Conservation (phyloP, 2,113 vertebrate species). For the Pterophyllum scalare region DNA sequence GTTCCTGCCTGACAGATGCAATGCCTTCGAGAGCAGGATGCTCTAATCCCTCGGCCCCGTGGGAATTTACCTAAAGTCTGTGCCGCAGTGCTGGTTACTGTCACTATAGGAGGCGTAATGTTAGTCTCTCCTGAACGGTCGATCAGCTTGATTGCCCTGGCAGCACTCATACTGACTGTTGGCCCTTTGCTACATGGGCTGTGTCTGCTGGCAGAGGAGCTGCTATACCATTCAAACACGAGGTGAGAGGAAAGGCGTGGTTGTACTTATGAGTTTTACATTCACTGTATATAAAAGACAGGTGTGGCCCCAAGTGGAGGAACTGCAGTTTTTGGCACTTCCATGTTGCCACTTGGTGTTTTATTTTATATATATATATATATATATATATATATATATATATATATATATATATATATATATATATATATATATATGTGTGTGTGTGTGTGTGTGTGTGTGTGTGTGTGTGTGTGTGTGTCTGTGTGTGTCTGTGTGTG, state of each 20-base stretch:
- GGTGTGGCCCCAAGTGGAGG: neutral
- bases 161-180: slow-evolving; percentile 41
- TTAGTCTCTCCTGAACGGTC: slow-evolving; percentile 14
- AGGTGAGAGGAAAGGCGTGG: slow-evolving; percentile 57
- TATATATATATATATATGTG: too few relatives aligned
- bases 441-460: too few relatives aligned
- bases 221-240: slow-evolving; percentile 59
- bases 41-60: slow-evolving; percentile 59
- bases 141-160: slow-evolving; percentile 28
- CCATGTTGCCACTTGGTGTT: neutral
- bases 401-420: too few relatives aligned
- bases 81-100: neutral
- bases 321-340: neutral
- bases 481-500: too few relatives aligned
- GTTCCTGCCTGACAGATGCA: slow-evolving; percentile 45
- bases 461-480: too few relatives aligned
- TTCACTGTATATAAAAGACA: neutral
- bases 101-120: neutral
- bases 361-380: too few relatives aligned
- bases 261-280: neutral
- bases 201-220: slow-evolving; percentile 72
- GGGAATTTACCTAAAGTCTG: slow-evolving; percentile 45
- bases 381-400: too few relatives aligned
- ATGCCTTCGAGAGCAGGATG: slow-evolving; percentile 17
- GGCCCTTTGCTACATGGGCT: slow-evolving; percentile 57